These are phyloP conservation scores for Schizaphis graminum DNA, from an alignment of 2,888 invertebrate genomes.

Conservation along the genomic window DNA sequence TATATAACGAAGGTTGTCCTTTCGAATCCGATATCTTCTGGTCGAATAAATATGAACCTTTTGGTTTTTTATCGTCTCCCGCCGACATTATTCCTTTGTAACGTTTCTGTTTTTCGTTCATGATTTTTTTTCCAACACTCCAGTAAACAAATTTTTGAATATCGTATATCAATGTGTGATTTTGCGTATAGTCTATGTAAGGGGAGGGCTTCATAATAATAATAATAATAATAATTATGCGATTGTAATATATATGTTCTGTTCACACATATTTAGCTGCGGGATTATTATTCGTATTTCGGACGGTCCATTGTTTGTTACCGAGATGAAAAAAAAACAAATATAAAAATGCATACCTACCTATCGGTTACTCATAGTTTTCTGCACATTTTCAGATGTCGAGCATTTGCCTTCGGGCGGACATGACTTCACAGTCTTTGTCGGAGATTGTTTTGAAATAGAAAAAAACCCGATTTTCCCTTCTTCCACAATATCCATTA, in stretches of 20 bases:
- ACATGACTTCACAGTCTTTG: slow-evolving; percentile 58
- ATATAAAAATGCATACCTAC: slow-evolving; percentile 42
- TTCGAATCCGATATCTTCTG: slow-evolving; percentile 62
- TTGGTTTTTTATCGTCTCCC: slow-evolving; percentile 36
- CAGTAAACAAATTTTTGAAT: slow-evolving; percentile 46
- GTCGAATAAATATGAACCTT: slow-evolving; percentile 60
- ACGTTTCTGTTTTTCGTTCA: slow-evolving; percentile 49
- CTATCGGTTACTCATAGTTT: slow-evolving; percentile 58
- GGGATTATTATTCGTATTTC: slow-evolving; percentile 60
- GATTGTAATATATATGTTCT: neutral
- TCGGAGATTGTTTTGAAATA: slow-evolving; percentile 60
- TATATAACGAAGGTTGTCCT: slow-evolving; percentile 52
- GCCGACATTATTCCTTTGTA: slow-evolving; percentile 61
- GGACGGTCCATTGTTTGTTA: slow-evolving; percentile 52
- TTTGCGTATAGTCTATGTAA: slow-evolving; percentile 47
- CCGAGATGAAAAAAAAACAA: slow-evolving; percentile 35
- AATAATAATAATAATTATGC: slow-evolving; percentile 23
- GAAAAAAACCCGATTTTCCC: slow-evolving; percentile 53
- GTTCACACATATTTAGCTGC: slow-evolving; percentile 12
- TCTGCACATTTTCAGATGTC: slow-evolving; percentile 65
- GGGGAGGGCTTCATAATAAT: slow-evolving; percentile 16
- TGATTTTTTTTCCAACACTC: slow-evolving; percentile 30
- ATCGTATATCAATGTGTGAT: slow-evolving; percentile 52
- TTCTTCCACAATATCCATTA: slow-evolving; percentile 48
- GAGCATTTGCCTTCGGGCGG: slow-evolving; percentile 53